phyloP scores from a whole-genome alignment of 2,888 invertebrate species.

The Tromatobia lineatoria region DNA sequence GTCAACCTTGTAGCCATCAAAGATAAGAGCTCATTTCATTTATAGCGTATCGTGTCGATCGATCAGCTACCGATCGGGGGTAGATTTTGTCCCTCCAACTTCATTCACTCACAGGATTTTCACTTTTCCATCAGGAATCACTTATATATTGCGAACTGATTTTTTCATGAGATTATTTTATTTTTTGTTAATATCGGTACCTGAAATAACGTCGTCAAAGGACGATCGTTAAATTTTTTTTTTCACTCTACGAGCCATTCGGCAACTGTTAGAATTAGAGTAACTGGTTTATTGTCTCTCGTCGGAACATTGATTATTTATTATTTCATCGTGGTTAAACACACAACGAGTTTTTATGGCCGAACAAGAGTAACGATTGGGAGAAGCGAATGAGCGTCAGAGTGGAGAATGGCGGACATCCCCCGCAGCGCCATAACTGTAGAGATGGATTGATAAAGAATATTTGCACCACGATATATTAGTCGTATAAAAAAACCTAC shows the following conservation, averaged over 20 bases:
- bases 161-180: background rate
- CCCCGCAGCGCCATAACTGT: background rate
- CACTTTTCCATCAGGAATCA: background rate
- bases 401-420: constrained; percentile 7
- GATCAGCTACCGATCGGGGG: background rate
- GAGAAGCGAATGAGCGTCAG: background rate
- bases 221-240: background rate
- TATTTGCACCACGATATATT: background rate
- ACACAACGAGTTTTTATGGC: constrained; percentile 16
- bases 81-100: constrained; percentile 10
- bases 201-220: background rate
- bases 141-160: background rate
- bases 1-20: constrained; percentile 52
- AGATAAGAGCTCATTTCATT: constrained; percentile 3
- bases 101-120: constrained; percentile 10
- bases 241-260: background rate
- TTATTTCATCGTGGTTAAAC: constrained; percentile 29
- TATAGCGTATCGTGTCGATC: background rate
- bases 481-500: constrained; percentile 1
- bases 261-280: background rate
- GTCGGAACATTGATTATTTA: constrained; percentile 38
- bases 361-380: constrained; percentile 11
- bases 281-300: constrained; percentile 1
- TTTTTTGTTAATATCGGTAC: background rate
- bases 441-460: constrained; percentile 10